A percentile compares a stretch with the other conserved stretches of the same genome.
phyloP scores from a whole-genome alignment of 2,113 vertebrate genomes.

The Symphodus melops region DNA sequence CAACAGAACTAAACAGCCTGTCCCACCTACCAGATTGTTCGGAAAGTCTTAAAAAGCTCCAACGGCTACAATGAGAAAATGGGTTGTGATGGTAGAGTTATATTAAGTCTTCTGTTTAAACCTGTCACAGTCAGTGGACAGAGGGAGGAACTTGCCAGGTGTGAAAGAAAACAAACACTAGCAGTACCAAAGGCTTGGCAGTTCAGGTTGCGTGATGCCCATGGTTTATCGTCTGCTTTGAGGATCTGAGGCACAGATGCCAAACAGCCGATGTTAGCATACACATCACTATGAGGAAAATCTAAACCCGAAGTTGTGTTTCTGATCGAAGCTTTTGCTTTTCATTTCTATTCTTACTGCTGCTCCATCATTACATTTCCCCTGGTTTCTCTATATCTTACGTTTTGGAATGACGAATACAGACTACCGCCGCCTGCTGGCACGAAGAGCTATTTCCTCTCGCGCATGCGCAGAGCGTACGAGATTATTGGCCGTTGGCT shows the following conservation, averaged over 20 bases:
- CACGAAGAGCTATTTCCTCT: too few species aligned
- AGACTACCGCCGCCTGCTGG: too few species aligned
- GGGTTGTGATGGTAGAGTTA: slow-evolving; percentile 24
- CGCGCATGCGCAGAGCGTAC: too few species aligned
- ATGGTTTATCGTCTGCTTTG: slow-evolving; percentile 60
- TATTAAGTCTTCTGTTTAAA: slow-evolving; percentile 32
- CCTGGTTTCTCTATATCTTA: background rate
- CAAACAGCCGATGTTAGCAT: slow-evolving; percentile 28
- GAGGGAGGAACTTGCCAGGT: slow-evolving; percentile 45
- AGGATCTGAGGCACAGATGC: slow-evolving; percentile 60
- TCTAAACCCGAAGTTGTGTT: slow-evolving; percentile 27
- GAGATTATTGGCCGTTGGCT: too few species aligned
- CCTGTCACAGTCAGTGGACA: slow-evolving; percentile 17
- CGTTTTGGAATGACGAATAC: too few species aligned
- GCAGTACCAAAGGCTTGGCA: slow-evolving; percentile 65
- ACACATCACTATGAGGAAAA: background rate
- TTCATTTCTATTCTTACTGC: background rate
- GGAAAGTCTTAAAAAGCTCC: slow-evolving; percentile 11
- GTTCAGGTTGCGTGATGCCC: slow-evolving; percentile 43
- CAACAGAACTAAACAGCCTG: slow-evolving; percentile 61
- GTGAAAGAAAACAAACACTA: slow-evolving; percentile 48
- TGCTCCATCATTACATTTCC: background rate
- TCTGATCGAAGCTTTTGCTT: background rate
- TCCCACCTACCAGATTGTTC: slow-evolving; percentile 24
- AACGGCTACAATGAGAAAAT: slow-evolving; percentile 49